Percentiles rank a stretch among this genome's conserved stretches.
Conservation (phyloP, 1,140 invertebrate genomes). For the Antheraea pernyi region DNA sequence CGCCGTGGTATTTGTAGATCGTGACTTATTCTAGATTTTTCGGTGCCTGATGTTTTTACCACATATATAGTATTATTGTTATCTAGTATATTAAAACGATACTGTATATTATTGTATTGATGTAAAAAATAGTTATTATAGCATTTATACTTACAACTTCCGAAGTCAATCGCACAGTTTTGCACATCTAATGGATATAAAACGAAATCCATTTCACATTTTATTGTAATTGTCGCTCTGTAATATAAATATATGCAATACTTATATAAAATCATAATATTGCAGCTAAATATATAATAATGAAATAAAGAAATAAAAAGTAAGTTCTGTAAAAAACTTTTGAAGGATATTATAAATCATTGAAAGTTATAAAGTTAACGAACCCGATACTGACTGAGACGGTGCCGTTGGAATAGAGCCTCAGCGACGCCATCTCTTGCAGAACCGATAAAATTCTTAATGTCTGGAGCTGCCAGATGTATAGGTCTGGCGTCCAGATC, state of each 20-base stretch:
- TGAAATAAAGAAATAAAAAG: too few species aligned
- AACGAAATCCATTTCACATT: slow-evolving; percentile 83
- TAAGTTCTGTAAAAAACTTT: background rate
- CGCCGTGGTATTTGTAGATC: too few species aligned
- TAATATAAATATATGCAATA: slow-evolving; percentile 33
- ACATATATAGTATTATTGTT: too few species aligned
- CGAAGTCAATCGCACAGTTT: slow-evolving; percentile 81
- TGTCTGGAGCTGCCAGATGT: slow-evolving; percentile 80
- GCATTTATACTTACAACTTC: slow-evolving; percentile 80
- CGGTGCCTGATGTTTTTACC: too few species aligned
- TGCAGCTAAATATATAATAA: too few species aligned
- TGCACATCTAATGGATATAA: slow-evolving; percentile 82
- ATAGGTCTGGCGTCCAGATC: slow-evolving; percentile 81
- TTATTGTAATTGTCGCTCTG: slow-evolving; percentile 82
- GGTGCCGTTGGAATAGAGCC: slow-evolving; percentile 80
- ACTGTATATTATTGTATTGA: background rate
- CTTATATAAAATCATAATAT: background rate
- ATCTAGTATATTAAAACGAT: background rate
- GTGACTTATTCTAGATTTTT: too few species aligned
- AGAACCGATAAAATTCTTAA: slow-evolving; percentile 80
- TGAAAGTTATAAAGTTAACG: slow-evolving; percentile 51
- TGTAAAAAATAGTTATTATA: background rate
- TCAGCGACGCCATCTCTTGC: slow-evolving; percentile 80
- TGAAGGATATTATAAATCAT: too few species aligned
- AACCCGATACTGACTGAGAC: slow-evolving; percentile 81